A percentile compares a stretch with the other conserved stretches of the same genome.
Evolutionary conservation across 2,888 invertebrate species (phyloP).

Genomic region (Volucella inflata): DNA sequence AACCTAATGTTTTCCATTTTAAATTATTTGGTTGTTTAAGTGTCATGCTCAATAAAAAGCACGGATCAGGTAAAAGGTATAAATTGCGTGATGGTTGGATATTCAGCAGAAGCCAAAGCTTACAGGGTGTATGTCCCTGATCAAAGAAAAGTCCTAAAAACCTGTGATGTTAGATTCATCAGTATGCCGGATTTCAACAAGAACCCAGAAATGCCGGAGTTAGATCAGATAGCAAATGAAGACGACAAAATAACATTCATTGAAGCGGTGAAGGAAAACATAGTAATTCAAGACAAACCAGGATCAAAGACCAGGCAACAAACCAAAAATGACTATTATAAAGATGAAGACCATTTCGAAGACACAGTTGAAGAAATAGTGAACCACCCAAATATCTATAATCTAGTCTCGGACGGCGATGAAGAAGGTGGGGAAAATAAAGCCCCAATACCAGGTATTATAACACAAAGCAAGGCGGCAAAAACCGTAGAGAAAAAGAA

Average conservation of each 20-base stretch:
- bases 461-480: slow-evolving; percentile 12
- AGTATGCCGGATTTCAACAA: neutral
- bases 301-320: no score
- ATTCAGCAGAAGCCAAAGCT: neutral
- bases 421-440: neutral
- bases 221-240: slow-evolving; percentile 6
- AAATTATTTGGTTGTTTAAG: no score
- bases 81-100: slow-evolving; percentile 26
- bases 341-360: no score
- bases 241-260: neutral
- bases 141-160: slow-evolving; percentile 21
- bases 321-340: no score
- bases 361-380: no score
- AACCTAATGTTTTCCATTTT: no score
- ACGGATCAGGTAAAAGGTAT: slow-evolving; percentile 21
- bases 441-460: neutral
- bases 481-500: slow-evolving; percentile 6
- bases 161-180: slow-evolving; percentile 23
- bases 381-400: no score
- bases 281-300: no score
- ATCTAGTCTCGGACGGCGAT: neutral
- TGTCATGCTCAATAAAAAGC: no score
- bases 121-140: neutral
- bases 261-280: no score
- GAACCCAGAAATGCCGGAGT: no score